A percentile compares a stretch with the other conserved stretches of the same genome.
These are phyloP conservation scores for Beaufortia kweichowensis DNA, from an alignment of 2,113 vertebrate species.

Conservation along the genomic window DNA sequence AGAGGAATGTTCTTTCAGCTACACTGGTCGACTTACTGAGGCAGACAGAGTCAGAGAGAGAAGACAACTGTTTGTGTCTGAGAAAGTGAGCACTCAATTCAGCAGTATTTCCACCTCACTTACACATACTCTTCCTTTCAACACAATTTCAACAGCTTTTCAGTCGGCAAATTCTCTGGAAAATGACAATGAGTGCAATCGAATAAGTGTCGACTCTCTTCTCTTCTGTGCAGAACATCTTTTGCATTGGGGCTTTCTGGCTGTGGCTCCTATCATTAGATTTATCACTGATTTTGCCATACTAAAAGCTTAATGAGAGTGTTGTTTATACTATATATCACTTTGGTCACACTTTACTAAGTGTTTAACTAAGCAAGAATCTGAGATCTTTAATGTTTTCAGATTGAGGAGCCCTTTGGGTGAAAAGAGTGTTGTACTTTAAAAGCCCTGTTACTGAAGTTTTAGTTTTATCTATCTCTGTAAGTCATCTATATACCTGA, in stretches of 20 bases:
- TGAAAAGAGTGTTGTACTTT: too few relatives aligned
- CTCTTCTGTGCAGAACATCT: background rate
- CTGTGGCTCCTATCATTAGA: background rate
- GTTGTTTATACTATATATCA: background rate
- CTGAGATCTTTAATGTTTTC: too few relatives aligned
- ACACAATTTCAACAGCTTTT: background rate
- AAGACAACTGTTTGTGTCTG: conserved; percentile 4
- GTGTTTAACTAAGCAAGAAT: too few relatives aligned
- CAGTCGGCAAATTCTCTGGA: background rate
- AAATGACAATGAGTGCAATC: background rate
- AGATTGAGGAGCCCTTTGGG: too few relatives aligned
- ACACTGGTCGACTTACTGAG: conserved; percentile 30
- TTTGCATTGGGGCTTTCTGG: background rate
- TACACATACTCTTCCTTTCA: conserved; percentile 6
- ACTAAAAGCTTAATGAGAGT: background rate
- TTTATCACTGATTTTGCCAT: background rate
- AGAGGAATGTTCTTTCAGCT: background rate
- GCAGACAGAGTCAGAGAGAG: background rate
- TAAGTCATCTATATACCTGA: too few relatives aligned
- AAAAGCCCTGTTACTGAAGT: too few relatives aligned
- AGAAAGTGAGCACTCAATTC: conserved; percentile 13
- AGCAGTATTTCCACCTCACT: conserved; percentile 1
- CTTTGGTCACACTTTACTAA: background rate
- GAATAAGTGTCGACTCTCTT: background rate
- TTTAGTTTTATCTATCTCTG: too few relatives aligned